Evolutionary conservation across 2,888 invertebrate species (phyloP), one percentile per base, ranked within the genome.

Genomic region (Fabriciana adippe): DNA sequence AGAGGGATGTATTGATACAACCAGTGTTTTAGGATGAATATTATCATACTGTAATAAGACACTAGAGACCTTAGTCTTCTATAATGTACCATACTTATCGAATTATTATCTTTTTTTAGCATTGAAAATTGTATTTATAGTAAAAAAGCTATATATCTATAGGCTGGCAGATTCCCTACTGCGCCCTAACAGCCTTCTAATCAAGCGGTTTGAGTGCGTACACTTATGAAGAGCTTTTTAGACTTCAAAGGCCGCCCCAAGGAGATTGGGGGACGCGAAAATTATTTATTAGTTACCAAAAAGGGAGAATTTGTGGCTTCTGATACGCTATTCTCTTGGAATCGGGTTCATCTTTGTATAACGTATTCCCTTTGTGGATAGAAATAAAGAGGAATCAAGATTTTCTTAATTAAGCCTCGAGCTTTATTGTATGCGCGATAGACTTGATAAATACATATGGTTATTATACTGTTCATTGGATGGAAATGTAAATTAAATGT

Each of bases 151-250:
- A 0, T 3, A 11, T 11, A 8, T 41, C 35, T 41, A 11, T 8
- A 41, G 11, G 11, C 11, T 2, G 11, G 11, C 8, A 70, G 67
- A 72, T 67, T 72, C 72, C 70, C 71, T 11, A 71, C 68, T 72
- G 62, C 75, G 70, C 78, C 79, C 79, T 83, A 86, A 87, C 84
- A 84, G 80, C 82, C 85, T 81, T 83, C 86, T 88, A 89, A 90
- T 89, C 87, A 86, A 79, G 84, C 78, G 81, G 79, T 81, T 80
- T 72, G 79, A 85, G 85, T 79, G 81, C 81, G 83, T 79, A 81
- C 84, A 84, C 83, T 84, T 81, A 82, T 81, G 82, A 84, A 90
- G 87, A 84, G 84, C 86, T 86, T 85, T 87, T 86, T 79, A 81
- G 81, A 90, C 87, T 88, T 90, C 90, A 90, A 90, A 90, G 86